Base-by-base conservation (phyloP, 1,140 invertebrate genomes). In the Papilio aristodemus region DNA sequence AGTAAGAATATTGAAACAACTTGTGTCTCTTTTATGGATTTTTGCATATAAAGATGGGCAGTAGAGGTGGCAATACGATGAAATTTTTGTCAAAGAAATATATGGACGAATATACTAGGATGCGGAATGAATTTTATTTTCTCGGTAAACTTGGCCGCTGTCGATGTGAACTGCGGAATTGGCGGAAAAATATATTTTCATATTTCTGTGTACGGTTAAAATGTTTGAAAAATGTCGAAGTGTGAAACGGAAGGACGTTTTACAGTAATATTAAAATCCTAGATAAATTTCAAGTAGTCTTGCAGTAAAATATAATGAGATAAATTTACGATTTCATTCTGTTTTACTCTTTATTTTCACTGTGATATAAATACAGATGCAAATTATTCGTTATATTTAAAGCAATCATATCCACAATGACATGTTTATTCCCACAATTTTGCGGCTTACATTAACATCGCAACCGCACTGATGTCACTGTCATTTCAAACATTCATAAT, bases 401-500 rank as follows among this genome's bases (percentile, higher is more conserved):
- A 22, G 4, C 46, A 10, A 22, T 50, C 4, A 50, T 50, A 50
- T 50, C 19, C 0, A 50, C 17, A 22, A 4, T 11, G 11, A 50
- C 11, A 3, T 46, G 1, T 22, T 22, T 11, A n/a, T 32, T 58
- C 25, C 25, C 50, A 11, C 50, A 57, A 57, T 13, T 11, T 58
- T 14, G 25, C 27, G 46, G 46, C 19, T n/a, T n/a, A 14, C 14
- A 6, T 2, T 11, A n/a, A 36, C 7, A 11, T 14, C 57, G 13
- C 57, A 5, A 36, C 57, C 25, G 27, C 25, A 27, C 22, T 4
- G 1, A 27, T 58, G 57, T 58, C 25, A 14, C 4, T 17, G 46
- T 58, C 13, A 14, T 27, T 32, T 58, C 57, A 58, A 36, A 32
- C 57, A 58, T 58, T 32, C 9, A 36, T 36, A 32, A 32, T 14